Conservation (phyloP, 2,797 vertebrate genomes). For the Phrynocephalus forsythii region DNA sequence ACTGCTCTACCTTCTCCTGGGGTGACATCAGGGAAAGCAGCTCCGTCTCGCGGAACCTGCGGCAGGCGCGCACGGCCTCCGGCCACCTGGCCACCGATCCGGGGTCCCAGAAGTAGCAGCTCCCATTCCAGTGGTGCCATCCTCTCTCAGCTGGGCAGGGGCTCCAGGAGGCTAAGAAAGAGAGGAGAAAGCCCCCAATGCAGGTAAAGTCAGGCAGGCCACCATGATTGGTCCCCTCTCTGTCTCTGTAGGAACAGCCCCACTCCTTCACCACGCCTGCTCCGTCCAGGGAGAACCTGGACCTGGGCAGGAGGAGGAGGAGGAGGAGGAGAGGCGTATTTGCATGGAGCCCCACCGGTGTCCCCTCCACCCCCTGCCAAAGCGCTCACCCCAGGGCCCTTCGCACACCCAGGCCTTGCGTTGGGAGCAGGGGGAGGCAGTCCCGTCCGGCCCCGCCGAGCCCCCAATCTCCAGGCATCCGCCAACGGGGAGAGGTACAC, state of each 20-base stretch:
- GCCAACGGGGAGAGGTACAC: fast-evolving
- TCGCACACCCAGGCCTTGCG: constrained; percentile 46
- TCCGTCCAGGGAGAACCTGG: too few relatives aligned
- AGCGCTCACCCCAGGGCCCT: constrained; percentile 21
- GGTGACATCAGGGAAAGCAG: constrained; percentile 36
- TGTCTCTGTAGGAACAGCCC: too few relatives aligned
- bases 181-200: background rate
- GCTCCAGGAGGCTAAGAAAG: constrained; percentile 4
- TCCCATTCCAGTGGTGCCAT: constrained; percentile 45
- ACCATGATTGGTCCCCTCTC: too few relatives aligned
- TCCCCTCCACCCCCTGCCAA: background rate
- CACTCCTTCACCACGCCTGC: too few relatives aligned
- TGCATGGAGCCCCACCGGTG: background rate
- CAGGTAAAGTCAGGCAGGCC: too few relatives aligned
- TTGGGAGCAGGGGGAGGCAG: background rate
- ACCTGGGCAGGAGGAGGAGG: background rate
- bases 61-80: constrained; percentile 35
- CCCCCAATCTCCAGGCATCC: constrained; percentile 20
- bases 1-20: constrained; percentile 38
- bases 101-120: constrained; percentile 41
- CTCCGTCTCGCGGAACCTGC: constrained; percentile 27
- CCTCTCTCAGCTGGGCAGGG: constrained; percentile 28
- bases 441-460: background rate
- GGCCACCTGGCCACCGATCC: constrained; percentile 2
- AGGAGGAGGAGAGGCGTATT: too few relatives aligned